Evolutionary conservation across 2,888 invertebrate genomes (phyloP), one percentile per base, ranked within the genome.

Genomic region (Lithophane ornitopus): DNA sequence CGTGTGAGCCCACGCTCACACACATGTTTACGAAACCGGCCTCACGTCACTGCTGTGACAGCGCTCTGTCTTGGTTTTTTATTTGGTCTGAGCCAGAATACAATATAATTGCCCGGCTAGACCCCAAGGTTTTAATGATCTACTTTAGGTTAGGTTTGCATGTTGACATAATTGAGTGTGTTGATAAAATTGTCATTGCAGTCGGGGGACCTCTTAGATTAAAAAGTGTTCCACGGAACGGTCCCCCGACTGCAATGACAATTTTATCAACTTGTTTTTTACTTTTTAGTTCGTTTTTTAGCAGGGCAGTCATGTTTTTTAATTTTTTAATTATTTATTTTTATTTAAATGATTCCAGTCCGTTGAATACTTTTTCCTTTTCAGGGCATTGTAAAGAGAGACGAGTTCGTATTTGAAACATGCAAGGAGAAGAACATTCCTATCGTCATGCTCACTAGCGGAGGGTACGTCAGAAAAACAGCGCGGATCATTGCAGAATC

Each of bases 361-460:
- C n/a, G n/a, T 66, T 66, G 34, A 22, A 22, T 39, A 26, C 39
- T 41, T 75, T 49, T 58, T 71, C 66, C 58, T 85, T 95, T 95
- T 6, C 95, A 98, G 98, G 99, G 99, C n/a, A 98, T 99, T 46
- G 97, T 98, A 75, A 97, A 97, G 90, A 96, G 99, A 63, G 99
- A 99, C 92, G 98, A 98, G 93, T 97, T 98, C 63, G 98, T 99
- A 0, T 99, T 99, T 91, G 95, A 97, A 82, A 97, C 97, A 82
- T 98, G 98, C 74, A 96, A 96, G 62, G 89, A 97, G 11, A 93
- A 97, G 28, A 93, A 96, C 49, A 97, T 98, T 77, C 98, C 99
- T 0, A 97, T 99, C 61, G 97, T 98, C 22, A 99, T 99, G 98
- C 93, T 99, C 34, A 98, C 98, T 0, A 98, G 98, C 89, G 99